phyloP scores from a whole-genome alignment of 2,888 invertebrate genomes.

The Diarsia mendica region DNA sequence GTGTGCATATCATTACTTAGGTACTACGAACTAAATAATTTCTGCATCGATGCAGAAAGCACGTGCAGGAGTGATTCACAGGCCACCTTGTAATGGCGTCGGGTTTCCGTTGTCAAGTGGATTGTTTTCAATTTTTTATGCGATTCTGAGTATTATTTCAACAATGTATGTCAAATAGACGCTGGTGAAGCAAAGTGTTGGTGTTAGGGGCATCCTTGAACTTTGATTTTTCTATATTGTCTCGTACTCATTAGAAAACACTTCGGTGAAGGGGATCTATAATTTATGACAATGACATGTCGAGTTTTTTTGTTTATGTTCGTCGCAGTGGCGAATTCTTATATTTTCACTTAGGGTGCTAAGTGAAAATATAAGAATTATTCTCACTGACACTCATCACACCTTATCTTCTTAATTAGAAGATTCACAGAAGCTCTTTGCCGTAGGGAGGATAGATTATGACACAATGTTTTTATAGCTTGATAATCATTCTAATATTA shows the following conservation, averaged over 20 bases:
- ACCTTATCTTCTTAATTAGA: not conserved
- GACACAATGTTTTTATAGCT: not conserved
- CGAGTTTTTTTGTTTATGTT: not conserved
- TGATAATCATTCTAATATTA: not conserved
- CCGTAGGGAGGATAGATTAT: not conserved
- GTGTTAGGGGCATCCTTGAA: slow-evolving; percentile 11
- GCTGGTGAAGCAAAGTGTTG: not conserved
- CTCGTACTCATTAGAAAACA: slow-evolving; percentile 4
- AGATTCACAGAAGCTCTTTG: too few species aligned
- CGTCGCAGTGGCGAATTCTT: not conserved
- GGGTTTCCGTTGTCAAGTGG: slow-evolving; percentile 17
- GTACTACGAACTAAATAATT: slow-evolving; percentile 36
- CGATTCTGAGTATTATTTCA: slow-evolving; percentile 18
- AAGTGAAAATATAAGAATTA: not conserved
- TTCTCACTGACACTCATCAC: not conserved
- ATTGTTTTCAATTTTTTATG: slow-evolving; percentile 22
- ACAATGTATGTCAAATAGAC: not conserved
- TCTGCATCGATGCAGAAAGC: slow-evolving; percentile 29
- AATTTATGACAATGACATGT: slow-evolving; percentile 18
- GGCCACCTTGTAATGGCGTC: slow-evolving; percentile 20
- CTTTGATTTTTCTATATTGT: not conserved
- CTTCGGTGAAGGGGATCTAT: not conserved
- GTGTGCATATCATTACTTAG: slow-evolving; percentile 10
- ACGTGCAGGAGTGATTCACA: slow-evolving; percentile 38
- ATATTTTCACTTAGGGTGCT: too few species aligned